Conservation (phyloP, 2,888 invertebrate genomes). For the Scaptomyza parva region DNA sequence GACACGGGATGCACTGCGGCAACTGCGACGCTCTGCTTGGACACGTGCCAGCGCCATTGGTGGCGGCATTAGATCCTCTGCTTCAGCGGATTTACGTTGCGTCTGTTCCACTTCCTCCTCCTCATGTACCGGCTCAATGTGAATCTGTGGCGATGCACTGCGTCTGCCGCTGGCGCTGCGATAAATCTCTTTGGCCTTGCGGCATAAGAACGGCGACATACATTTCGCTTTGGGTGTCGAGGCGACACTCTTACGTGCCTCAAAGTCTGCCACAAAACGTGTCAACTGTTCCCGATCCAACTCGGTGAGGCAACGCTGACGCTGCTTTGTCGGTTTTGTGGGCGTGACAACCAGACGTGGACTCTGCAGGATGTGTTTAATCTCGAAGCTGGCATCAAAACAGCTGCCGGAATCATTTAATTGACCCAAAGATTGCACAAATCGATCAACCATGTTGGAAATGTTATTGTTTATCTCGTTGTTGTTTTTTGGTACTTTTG, state of each 20-base stretch:
- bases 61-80: constrained; percentile 64
- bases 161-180: constrained; percentile 69
- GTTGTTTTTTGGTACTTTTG: constrained; percentile 14
- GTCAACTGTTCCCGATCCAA: constrained; percentile 81
- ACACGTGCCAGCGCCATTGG: constrained; percentile 65
- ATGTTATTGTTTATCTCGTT: constrained; percentile 32
- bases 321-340: constrained; percentile 25
- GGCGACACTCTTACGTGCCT: constrained; percentile 68
- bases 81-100: constrained; percentile 58
- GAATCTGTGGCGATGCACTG: constrained; percentile 62
- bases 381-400: constrained; percentile 84
- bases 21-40: constrained; percentile 70
- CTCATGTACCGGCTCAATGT: constrained; percentile 38
- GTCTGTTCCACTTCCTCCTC: constrained; percentile 15
- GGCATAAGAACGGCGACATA: constrained; percentile 69
- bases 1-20: constrained; percentile 77
- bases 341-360: constrained; percentile 49
- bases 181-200: constrained; percentile 73
- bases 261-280: constrained; percentile 81
- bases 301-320: constrained; percentile 82
- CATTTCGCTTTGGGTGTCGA: constrained; percentile 74
- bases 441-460: constrained; percentile 82
- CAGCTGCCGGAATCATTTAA: constrained; percentile 84
- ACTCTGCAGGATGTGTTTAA: constrained; percentile 80
- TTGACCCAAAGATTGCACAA: constrained; percentile 82